Percentiles rank a stretch among this genome's conserved stretches.
phyloP scores from a whole-genome alignment of 2,888 invertebrate genomes.

The Tholera decimalis region DNA sequence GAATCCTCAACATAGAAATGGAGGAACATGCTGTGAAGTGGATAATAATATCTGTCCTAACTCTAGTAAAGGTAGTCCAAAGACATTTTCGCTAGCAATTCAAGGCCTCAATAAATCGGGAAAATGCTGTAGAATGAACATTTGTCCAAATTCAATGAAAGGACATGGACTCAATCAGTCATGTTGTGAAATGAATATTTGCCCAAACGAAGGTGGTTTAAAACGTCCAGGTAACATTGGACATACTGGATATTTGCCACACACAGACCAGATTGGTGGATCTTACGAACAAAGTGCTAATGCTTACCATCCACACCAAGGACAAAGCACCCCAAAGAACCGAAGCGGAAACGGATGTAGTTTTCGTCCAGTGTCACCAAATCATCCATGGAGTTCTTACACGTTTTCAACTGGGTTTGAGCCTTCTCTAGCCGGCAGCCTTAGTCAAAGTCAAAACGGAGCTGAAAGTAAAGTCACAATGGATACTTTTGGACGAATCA shows the following conservation, averaged over 20 bases:
- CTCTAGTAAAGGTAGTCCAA: background rate
- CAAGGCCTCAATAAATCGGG: constrained; percentile 7
- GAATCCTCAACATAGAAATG: constrained; percentile 15
- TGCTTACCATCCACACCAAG: background rate
- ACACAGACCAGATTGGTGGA: background rate
- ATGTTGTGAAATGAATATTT: background rate
- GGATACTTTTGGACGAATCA: background rate
- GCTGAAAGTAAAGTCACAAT: background rate
- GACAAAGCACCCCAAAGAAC: background rate
- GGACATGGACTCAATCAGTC: background rate
- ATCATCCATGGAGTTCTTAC: constrained; percentile 11
- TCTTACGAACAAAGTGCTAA: background rate
- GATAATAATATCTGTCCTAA: background rate
- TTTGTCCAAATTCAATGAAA: background rate
- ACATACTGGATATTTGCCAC: background rate
- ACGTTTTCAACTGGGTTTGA: constrained; percentile 5
- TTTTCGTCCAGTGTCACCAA: constrained; percentile 8
- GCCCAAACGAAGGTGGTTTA: background rate
- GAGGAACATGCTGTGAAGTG: background rate
- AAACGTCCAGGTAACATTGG: background rate
- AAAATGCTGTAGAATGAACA: background rate
- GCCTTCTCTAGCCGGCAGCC: background rate
- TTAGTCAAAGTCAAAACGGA: background rate
- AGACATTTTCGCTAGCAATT: background rate
- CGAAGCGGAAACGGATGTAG: background rate